A percentile compares a stretch with the other conserved stretches of the same genome.
phyloP scores from a whole-genome alignment of 2,888 invertebrate species.

The Orthosia gracilis region DNA sequence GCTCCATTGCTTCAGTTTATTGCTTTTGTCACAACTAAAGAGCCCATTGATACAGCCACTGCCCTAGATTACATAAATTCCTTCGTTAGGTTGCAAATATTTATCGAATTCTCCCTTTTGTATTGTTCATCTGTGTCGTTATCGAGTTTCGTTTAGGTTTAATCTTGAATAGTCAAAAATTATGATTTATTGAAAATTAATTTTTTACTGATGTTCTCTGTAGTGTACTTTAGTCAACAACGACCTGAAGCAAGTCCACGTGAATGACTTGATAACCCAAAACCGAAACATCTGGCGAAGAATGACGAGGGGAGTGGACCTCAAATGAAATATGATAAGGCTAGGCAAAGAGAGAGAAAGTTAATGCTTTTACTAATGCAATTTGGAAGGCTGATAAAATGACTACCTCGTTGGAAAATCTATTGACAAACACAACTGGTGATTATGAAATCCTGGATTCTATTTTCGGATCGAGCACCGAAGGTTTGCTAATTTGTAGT shows the following conservation, averaged over 20 bases:
- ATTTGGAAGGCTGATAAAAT: not conserved
- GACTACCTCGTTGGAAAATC: not conserved
- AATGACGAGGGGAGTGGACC: too few relatives aligned
- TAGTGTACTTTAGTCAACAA: too few relatives aligned
- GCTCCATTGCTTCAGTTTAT: slow-evolving; percentile 50
- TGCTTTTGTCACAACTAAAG: slow-evolving; percentile 55
- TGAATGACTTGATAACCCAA: too few relatives aligned
- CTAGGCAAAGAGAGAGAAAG: too few relatives aligned
- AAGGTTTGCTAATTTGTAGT: not conserved
- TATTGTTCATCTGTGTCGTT: slow-evolving; percentile 24
- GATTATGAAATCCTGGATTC: not conserved
- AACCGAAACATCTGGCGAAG: too few relatives aligned
- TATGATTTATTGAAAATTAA: not conserved
- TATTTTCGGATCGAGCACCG: not conserved
- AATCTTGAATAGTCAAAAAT: not conserved
- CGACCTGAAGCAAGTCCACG: too few relatives aligned
- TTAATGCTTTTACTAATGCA: not conserved
- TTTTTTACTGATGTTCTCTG: not conserved
- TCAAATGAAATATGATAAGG: too few relatives aligned
- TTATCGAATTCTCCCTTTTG: slow-evolving; percentile 33
- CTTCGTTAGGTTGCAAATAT: slow-evolving; percentile 42
- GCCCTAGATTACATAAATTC: slow-evolving; percentile 39
- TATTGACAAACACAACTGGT: not conserved
- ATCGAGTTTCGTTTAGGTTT: slow-evolving; percentile 21
- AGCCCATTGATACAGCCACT: slow-evolving; percentile 23